These are phyloP conservation scores for Gopherus evgoodei DNA, from an alignment of 2,113 vertebrate genomes.

Conservation along the genomic window DNA sequence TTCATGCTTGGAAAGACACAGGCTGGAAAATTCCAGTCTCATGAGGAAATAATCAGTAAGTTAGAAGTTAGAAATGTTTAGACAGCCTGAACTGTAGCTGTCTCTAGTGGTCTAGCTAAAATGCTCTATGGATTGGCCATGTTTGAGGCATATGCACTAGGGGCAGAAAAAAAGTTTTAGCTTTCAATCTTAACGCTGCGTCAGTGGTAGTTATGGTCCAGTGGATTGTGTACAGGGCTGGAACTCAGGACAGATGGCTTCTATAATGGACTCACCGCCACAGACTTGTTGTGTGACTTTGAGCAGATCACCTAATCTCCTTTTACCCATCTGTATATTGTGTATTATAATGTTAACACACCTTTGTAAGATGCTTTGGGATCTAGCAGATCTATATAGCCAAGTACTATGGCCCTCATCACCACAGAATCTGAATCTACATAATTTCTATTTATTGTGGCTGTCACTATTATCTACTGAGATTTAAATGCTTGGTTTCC, in stretches of 20 bases:
- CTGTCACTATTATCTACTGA: background rate
- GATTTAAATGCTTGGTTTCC: background rate
- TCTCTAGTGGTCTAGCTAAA: background rate
- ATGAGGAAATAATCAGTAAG: background rate
- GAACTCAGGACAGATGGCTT: background rate
- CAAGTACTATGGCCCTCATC: background rate
- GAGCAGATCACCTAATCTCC: background rate
- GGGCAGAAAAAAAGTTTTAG: background rate
- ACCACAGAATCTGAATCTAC: background rate
- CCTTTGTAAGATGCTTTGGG: background rate
- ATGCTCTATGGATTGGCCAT: background rate
- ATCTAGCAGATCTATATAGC: background rate
- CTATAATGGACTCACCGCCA: background rate
- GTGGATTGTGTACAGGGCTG: background rate
- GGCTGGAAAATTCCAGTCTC: background rate
- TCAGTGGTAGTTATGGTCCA: background rate
- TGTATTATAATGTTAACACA: background rate
- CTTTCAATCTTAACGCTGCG: background rate
- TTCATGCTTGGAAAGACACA: background rate
- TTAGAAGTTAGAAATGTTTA: background rate
- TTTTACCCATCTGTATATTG: background rate
- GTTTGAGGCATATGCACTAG: background rate
- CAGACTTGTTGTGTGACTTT: background rate
- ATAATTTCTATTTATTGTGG: background rate
- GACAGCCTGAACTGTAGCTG: background rate